Base-by-base conservation (phyloP, 2,113 vertebrate species). In the Lepisosteus oculatus region DNA sequence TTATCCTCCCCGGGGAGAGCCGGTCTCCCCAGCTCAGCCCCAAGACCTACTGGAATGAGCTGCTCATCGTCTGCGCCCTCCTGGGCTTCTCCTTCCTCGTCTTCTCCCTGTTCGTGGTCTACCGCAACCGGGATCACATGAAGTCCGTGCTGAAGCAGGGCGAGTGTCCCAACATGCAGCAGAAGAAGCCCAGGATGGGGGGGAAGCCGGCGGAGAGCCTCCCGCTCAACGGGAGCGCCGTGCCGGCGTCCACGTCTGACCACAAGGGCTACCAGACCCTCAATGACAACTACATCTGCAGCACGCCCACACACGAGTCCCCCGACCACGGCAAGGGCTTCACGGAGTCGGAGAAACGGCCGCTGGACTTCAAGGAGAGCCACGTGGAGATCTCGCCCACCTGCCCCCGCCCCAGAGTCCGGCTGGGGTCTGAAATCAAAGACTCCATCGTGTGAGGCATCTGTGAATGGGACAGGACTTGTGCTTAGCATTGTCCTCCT, bases 191-290 rank as follows among this genome's bases (percentile, higher is more conserved):
- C 45, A 89, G 88, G 55, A 91, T 94, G 8, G 75, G 74, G 11
- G 89, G 59, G 4, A 89, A 90, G 66, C 92, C 92, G 0, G 89
- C 90, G 0, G 97, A 99, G 87, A 96, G 89, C 83, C 84, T 95
- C 61, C 96, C 95, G 0, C 91, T 98, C 17, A 98, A 97, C 0
- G 95, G 96, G 56, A 88, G 90, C 55, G 85, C 84, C 9, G 82
- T 90, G 17, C 87, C 94, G 0, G 85, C 83, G 2, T 15, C 90
- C 0, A 84, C 71, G 15, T 88, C 93, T 0, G 96, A 98, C 77
- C 96, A 97, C 85, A 96, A 94, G 78, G 97, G 96, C 80, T 99
- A 98, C 83, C 97, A 97, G 88, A 92, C 97, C 62, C 91, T 98
- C 62, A 93, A 94, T 0, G 95, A 98, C 81, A 96, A 94, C 84